A percentile compares a stretch with the other conserved stretches of the same genome.
phyloP scores from a whole-genome alignment of 2,888 invertebrate genomes.

The Frankliniella fusca region DNA sequence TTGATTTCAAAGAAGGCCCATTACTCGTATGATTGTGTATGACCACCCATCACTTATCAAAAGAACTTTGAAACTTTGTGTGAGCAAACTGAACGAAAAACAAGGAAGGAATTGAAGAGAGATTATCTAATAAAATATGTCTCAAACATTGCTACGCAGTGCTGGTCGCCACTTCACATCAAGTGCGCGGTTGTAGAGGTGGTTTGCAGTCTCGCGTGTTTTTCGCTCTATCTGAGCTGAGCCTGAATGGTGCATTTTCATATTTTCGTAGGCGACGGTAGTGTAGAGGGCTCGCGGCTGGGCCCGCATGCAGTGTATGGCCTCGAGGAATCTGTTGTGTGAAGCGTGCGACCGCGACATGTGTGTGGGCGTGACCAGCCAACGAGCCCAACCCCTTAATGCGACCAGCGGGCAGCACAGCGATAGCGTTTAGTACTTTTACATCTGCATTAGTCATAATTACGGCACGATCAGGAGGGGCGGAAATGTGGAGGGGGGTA shows the following conservation, averaged over 20 bases:
- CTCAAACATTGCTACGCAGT: too few species aligned
- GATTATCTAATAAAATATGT: too few species aligned
- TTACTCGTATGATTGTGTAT: too few species aligned
- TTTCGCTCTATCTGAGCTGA: too few species aligned
- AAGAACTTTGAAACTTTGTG: too few species aligned
- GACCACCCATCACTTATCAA: too few species aligned
- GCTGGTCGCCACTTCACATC: too few species aligned
- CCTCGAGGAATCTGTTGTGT: background rate
- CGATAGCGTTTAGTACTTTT: background rate
- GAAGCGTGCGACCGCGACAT: background rate
- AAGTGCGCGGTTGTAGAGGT: background rate
- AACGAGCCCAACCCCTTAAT: constrained; percentile 11
- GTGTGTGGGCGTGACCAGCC: background rate
- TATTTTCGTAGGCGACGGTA: too few species aligned
- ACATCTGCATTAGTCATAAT: constrained; percentile 19
- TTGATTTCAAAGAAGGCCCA: too few species aligned
- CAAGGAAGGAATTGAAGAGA: too few species aligned
- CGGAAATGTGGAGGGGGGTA: background rate
- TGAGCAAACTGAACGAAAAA: too few species aligned
- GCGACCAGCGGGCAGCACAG: background rate
- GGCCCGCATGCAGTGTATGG: background rate
- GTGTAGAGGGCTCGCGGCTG: background rate
- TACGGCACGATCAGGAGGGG: background rate
- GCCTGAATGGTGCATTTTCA: background rate
- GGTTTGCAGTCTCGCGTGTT: background rate